Evolutionary conservation across 2,888 invertebrate species (phyloP), one percentile per base, ranked within the genome.

Genomic region (Melieria picta): DNA sequence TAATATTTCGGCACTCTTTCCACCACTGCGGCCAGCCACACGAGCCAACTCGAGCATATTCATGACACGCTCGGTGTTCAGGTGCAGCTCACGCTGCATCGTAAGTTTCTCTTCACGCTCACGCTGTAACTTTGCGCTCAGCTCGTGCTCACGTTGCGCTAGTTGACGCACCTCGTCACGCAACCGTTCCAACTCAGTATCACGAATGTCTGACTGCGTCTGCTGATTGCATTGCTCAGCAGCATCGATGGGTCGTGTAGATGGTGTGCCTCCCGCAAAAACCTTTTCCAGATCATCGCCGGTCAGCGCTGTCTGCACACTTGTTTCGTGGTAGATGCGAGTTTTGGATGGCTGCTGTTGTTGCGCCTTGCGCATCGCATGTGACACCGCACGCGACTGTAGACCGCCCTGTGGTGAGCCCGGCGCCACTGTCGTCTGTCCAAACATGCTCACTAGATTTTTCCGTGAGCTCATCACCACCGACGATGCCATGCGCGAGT

Each of bases 281-380:
- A 92, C 92, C 16, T 91, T 91, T 76, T 93, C 93, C 43, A 95
- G 88, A 80, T 95, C 95, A 4, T 87, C 85, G 68, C 91, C 90
- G 1, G 93, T 90, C 65, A 95, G 86, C 43, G 92, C 93, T 1
- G 95, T 95, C 84, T 95, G 95, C 11, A 91, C 90, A 63, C 90
- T 89, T 50, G 90, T 93, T 86, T 95, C 95, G 77, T 94, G 94
- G 84, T 93, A 95, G 77, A 95, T 95, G 80, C 91, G 89, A 1
- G 93, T 91, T 82, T 89, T 90, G 48, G 88, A 85, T 69, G 84
- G 82, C 64, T 74, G 65, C 4, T 56, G 55, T 60, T 75, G 69
- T 5, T 46, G 46, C 79, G 62, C 87, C 85, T 74, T 84, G 69
- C 75, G 70, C 30, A 30, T 30, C 11, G 71, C 46, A 11, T 73